Percentiles rank a stretch among this genome's conserved stretches.
These are phyloP conservation scores for Solenopsis fugax DNA, from an alignment of 1,140 invertebrate species.

Conservation along the genomic window DNA sequence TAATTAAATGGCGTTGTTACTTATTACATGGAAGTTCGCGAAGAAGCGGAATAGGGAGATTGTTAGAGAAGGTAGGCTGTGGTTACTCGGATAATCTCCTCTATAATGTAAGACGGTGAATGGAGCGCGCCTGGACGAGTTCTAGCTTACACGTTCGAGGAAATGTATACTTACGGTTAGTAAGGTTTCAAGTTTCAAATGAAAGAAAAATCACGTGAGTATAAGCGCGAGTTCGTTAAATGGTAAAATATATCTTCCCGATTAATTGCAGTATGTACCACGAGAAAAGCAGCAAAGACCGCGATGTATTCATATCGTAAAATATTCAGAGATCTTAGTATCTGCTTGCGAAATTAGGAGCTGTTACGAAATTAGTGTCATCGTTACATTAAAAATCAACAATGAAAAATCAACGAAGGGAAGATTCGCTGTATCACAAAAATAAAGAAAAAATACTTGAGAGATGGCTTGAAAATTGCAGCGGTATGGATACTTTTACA, in stretches of 20 bases:
- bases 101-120: slow-evolving; percentile 80
- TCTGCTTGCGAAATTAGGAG: neutral
- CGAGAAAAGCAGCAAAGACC: neutral
- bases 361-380: neutral
- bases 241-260: neutral
- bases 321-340: neutral
- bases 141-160: slow-evolving; percentile 47
- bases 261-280: neutral
- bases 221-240: neutral
- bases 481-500: neutral
- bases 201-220: slow-evolving; percentile 15
- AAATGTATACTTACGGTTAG: slow-evolving; percentile 35
- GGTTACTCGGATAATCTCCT: slow-evolving; percentile 83
- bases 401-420: neutral
- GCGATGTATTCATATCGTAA: neutral
- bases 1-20: slow-evolving; percentile 83
- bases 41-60: slow-evolving; percentile 82
- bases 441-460: slow-evolving; percentile 5
- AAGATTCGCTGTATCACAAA: neutral
- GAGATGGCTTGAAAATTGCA: slow-evolving; percentile 5
- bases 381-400: neutral
- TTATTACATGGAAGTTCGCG: slow-evolving; percentile 83
- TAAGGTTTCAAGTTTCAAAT: slow-evolving; percentile 35
- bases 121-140: slow-evolving; percentile 72
- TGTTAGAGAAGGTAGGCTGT: slow-evolving; percentile 78